A percentile compares a stretch with the other conserved stretches of the same genome.
Conservation (phyloP, 2,888 invertebrate genomes). For the Idaea dimidiata region DNA sequence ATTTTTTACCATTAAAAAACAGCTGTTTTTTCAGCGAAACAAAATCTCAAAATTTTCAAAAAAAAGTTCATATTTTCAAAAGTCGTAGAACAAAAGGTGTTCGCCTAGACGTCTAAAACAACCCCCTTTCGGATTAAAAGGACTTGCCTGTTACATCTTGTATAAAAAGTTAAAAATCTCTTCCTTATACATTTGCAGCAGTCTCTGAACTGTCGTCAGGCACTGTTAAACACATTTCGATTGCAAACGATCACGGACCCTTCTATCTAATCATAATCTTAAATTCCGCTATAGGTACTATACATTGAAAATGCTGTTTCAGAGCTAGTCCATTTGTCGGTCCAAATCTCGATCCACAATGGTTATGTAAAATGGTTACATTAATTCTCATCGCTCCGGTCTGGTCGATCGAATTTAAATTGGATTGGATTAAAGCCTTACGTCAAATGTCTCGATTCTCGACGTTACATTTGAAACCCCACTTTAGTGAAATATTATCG, state of each 20-base stretch:
- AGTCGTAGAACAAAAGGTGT: too few relatives aligned
- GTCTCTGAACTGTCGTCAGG: background rate
- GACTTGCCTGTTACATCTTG: too few relatives aligned
- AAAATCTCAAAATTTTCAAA: background rate
- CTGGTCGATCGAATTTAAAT: constrained; percentile 9
- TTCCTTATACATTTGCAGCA: background rate
- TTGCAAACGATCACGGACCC: background rate
- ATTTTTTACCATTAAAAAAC: too few relatives aligned
- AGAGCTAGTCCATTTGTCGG: background rate
- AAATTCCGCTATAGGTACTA: background rate
- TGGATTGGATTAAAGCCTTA: constrained; percentile 19
- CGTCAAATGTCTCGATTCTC: background rate
- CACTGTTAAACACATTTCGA: background rate
- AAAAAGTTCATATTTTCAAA: too few relatives aligned
- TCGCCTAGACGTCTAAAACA: too few relatives aligned
- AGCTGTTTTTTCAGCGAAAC: too few relatives aligned
- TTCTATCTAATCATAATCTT: background rate
- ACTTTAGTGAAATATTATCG: background rate
- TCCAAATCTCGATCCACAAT: background rate
- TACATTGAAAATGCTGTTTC: background rate
- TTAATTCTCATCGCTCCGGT: background rate
- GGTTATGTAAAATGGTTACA: constrained; percentile 5
- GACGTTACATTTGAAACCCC: background rate
- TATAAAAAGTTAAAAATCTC: too few relatives aligned
- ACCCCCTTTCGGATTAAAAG: too few relatives aligned